Evolutionary conservation across 53 echinoderm and acorn worm species (phyloP).

Genomic region (Luidia sarsii): DNA sequence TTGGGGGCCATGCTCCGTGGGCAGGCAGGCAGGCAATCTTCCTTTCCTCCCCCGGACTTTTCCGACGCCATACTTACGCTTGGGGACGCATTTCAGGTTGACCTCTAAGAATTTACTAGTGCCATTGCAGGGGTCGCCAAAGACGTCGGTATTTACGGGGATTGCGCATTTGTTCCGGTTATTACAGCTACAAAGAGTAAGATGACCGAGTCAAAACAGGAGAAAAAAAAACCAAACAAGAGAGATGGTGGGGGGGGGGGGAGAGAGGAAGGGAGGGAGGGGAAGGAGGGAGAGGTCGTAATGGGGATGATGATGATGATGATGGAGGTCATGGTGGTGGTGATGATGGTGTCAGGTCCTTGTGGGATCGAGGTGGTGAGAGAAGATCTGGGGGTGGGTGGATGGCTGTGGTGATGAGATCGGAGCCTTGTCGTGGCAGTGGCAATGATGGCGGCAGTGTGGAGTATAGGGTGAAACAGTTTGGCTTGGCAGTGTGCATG

Average conservation of each 20-base stretch:
- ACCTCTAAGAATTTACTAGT: slow-evolving; percentile 82
- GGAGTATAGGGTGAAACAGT: too few species aligned
- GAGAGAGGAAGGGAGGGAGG: too few species aligned
- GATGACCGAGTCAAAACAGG: not conserved
- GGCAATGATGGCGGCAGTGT: too few species aligned
- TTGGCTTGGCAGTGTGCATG: too few species aligned
- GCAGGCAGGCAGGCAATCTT: too few species aligned
- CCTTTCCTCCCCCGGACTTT: not conserved
- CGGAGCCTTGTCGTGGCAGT: too few species aligned
- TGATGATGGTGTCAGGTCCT: too few species aligned
- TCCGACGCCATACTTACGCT: slow-evolving; percentile 63
- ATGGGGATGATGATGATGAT: not conserved
- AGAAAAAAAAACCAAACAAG: slow-evolving; percentile 47
- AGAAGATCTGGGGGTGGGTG: too few species aligned
- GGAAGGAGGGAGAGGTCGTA: not conserved
- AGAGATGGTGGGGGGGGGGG: too few species aligned
- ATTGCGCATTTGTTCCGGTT: slow-evolving; percentile 66
- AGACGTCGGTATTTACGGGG: slow-evolving; percentile 65
- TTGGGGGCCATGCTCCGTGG: slow-evolving; percentile 40
- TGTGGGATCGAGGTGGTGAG: too few species aligned
- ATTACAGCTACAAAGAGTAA: slow-evolving; percentile 75
- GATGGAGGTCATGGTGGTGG: too few species aligned
- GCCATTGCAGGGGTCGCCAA: slow-evolving; percentile 78
- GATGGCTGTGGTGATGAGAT: too few species aligned
- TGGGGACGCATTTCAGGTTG: slow-evolving; percentile 48